Evolutionary conservation across 2,113 vertebrate genomes (phyloP).

Genomic region (Naja naja): DNA sequence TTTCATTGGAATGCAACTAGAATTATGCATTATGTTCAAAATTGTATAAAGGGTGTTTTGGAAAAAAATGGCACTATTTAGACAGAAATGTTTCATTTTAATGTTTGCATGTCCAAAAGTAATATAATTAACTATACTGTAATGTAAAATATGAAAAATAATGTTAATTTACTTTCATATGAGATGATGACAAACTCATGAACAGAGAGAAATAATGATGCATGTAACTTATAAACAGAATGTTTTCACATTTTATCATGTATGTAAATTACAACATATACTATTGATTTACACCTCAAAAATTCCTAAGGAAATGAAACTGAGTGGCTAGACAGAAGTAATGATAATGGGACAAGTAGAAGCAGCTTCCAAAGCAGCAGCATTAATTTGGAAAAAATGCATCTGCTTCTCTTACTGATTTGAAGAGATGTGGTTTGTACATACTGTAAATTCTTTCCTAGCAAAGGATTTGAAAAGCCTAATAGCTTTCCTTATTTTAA

Average conservation of each 20-base stretch:
- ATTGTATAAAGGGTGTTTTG: neutral
- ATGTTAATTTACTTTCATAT: neutral
- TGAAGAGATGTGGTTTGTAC: neutral
- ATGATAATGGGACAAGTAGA: neutral
- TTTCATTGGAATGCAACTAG: neutral
- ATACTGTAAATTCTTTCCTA: neutral
- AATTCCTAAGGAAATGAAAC: neutral
- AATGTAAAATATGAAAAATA: neutral
- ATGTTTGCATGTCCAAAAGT: neutral
- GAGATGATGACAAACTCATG: neutral
- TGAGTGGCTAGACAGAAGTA: neutral
- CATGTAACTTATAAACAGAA: neutral
- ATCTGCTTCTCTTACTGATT: neutral
- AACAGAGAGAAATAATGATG: neutral
- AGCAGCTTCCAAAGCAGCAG: neutral
- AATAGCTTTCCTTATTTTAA: conserved; percentile 26
- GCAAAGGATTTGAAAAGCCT: conserved; percentile 8
- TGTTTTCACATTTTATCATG: neutral
- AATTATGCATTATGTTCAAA: neutral
- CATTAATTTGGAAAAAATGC: neutral
- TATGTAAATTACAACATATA: neutral
- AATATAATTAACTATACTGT: neutral
- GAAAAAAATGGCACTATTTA: neutral
- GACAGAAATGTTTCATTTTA: neutral
- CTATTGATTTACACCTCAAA: neutral